A percentile compares a stretch with the other conserved stretches of the same genome.
phyloP scores from a whole-genome alignment of 2,113 vertebrate species.

The Pluvianellus socialis region DNA sequence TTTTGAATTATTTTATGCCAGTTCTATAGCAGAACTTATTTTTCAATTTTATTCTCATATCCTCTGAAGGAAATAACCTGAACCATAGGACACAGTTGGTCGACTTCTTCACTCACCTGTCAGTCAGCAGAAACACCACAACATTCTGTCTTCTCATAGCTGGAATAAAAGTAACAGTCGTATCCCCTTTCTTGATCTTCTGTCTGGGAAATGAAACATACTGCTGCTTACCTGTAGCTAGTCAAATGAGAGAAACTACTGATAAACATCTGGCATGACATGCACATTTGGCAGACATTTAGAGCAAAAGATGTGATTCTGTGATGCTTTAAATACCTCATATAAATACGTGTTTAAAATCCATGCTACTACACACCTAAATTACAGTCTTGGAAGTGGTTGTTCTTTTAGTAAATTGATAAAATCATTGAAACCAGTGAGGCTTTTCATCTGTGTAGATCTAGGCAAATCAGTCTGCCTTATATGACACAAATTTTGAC shows the following conservation, averaged over 20 bases:
- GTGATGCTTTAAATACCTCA: not conserved
- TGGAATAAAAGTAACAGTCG: conserved; percentile 2
- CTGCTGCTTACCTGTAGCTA: not conserved
- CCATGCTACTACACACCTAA: not conserved
- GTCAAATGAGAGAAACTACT: not conserved
- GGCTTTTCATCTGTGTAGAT: not conserved
- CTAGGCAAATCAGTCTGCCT: not conserved
- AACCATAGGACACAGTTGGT: not conserved
- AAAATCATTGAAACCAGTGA: not conserved
- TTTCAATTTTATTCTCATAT: conserved; percentile 38
- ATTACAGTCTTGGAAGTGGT: not conserved
- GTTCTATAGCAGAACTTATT: not conserved
- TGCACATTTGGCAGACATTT: not conserved
- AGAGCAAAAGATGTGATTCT: not conserved
- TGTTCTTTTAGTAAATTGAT: not conserved
- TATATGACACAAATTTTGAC: not conserved
- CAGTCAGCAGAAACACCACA: conserved; percentile 1
- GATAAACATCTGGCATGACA: not conserved
- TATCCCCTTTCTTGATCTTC: conserved; percentile 14
- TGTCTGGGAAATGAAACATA: not conserved
- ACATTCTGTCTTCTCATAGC: not conserved
- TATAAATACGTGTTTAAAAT: not conserved
- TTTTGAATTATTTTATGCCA: conserved; percentile 34
- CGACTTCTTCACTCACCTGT: conserved; percentile 17
- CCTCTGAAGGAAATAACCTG: conserved; percentile 7